Evolutionary conservation across 2,888 invertebrate genomes (phyloP).

Genomic region (Blastobasis adustella): DNA sequence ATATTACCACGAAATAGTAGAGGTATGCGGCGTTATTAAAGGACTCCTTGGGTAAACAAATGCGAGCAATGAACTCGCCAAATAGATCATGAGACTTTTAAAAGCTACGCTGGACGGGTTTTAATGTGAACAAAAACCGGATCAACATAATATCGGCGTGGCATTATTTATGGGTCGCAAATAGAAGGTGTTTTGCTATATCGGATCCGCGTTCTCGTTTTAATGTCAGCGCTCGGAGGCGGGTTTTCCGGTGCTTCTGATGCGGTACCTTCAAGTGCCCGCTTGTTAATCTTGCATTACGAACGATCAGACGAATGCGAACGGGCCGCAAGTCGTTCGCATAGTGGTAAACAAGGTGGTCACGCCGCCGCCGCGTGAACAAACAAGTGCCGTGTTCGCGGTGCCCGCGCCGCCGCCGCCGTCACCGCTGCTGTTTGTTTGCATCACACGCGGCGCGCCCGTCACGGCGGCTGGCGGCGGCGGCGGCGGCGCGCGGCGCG

Average conservation of each 20-base stretch:
- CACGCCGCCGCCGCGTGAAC: slow-evolving; percentile 66
- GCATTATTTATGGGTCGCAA: too few species aligned
- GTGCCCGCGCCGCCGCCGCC: slow-evolving; percentile 25
- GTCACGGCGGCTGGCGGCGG: slow-evolving; percentile 11
- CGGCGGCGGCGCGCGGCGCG: slow-evolving; percentile 17
- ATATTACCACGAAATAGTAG: too few species aligned
- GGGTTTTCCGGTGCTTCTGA: too few species aligned
- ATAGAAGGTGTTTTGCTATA: too few species aligned
- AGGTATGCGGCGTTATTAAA: too few species aligned
- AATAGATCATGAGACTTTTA: background rate
- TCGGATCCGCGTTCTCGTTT: too few species aligned
- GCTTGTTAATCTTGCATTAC: slow-evolving; percentile 17
- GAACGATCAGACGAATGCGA: slow-evolving; percentile 40
- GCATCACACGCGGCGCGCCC: slow-evolving; percentile 22
- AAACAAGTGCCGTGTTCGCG: slow-evolving; percentile 58
- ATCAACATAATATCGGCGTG: background rate
- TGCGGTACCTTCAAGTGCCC: too few species aligned
- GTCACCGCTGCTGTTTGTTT: slow-evolving; percentile 19
- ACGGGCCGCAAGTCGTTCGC: slow-evolving; percentile 29
- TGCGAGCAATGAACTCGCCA: background rate
- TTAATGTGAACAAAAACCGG: background rate
- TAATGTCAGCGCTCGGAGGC: too few species aligned
- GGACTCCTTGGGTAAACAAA: too few species aligned
- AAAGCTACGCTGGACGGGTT: background rate
- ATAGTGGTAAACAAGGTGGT: slow-evolving; percentile 60